These are phyloP conservation scores for Morus bassanus DNA, from an alignment of 2,797 vertebrate species.

Conservation along the genomic window DNA sequence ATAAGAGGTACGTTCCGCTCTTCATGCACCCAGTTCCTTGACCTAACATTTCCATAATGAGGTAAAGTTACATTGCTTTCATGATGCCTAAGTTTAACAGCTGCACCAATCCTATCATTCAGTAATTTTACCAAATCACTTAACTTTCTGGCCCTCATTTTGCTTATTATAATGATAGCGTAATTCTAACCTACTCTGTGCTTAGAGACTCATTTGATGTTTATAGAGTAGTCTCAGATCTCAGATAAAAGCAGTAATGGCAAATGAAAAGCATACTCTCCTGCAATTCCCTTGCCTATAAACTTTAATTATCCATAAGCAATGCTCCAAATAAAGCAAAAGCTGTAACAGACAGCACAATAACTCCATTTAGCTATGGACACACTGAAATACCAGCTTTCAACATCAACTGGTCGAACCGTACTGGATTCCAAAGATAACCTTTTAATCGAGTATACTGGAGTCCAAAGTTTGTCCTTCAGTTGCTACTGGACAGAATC, in stretches of 20 bases:
- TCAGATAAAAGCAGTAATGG: conserved; percentile 2
- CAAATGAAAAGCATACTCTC: conserved; percentile 17
- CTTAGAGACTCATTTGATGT: not conserved
- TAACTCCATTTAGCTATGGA: not conserved
- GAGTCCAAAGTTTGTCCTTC: not conserved
- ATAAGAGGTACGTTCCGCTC: not conserved
- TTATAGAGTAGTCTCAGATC: not conserved
- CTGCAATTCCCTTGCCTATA: not conserved
- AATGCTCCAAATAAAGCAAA: not conserved
- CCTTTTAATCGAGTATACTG: not conserved
- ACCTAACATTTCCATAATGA: not conserved
- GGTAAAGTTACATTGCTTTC: not conserved
- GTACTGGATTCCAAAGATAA: not conserved
- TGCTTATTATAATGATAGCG: not conserved
- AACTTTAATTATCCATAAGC: not conserved
- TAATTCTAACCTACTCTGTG: not conserved
- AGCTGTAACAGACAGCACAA: not conserved
- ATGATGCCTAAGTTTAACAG: not conserved
- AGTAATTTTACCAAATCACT: not conserved
- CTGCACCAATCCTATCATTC: not conserved
- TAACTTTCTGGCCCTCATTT: conserved; percentile 7
- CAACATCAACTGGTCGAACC: not conserved
- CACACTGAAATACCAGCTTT: not conserved
- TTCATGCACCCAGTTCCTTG: not conserved
- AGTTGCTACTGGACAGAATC: not conserved